These are phyloP conservation scores for Fabriciana adippe DNA, from an alignment of 2,888 invertebrate species.

Conservation along the genomic window DNA sequence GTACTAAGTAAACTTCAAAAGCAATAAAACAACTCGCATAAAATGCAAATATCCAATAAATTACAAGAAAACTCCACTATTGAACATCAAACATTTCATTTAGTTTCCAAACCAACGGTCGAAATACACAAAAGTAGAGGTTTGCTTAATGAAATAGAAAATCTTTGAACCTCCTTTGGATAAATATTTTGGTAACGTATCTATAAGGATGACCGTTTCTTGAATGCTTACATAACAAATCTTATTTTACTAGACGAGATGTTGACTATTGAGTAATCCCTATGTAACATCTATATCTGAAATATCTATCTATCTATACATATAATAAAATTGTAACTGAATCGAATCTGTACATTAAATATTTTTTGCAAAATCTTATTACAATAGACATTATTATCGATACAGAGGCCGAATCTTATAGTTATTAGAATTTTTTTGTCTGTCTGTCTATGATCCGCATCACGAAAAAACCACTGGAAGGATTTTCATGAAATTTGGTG, in stretches of 20 bases:
- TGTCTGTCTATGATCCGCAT: too few species aligned
- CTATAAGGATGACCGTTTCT: background rate
- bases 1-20: background rate
- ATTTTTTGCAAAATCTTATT: too few species aligned
- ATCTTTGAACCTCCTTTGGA: conserved; percentile 2
- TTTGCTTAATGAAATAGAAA: conserved; percentile 14
- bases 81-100: conserved; percentile 9
- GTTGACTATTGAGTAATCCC: too few species aligned
- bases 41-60: conserved; percentile 4
- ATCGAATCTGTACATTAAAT: too few species aligned
- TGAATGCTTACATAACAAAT: background rate
- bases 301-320: too few species aligned
- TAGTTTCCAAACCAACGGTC: conserved; percentile 2
- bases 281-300: too few species aligned
- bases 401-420: too few species aligned
- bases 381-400: too few species aligned
- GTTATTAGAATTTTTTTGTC: too few species aligned
- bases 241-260: background rate
- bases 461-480: too few species aligned
- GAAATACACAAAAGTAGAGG: conserved; percentile 11
- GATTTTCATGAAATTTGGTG: too few species aligned
- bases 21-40: background rate
- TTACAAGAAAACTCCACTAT: background rate
- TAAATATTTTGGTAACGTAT: background rate
- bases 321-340: too few species aligned